Evolutionary conservation across 2,888 invertebrate species (phyloP), one percentile per base, ranked within the genome.

Genomic region (Rhimphoctona megacephalus): DNA sequence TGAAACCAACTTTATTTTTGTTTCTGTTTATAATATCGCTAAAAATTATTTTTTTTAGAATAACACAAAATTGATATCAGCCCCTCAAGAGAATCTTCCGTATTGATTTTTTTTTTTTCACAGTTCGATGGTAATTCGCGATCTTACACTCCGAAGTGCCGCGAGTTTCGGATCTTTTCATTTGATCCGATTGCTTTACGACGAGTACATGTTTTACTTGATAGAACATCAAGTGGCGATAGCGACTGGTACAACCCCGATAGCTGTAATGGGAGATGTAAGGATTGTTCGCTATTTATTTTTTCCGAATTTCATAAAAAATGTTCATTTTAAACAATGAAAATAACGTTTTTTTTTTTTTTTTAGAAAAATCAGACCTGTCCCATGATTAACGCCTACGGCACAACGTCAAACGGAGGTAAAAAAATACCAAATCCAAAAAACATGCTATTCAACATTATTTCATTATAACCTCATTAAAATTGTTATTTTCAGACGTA

Each of bases 111-210:
- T 8, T 49, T 36, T 74, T 79, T 81, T 77, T 77, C 79, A 43
- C 94, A 98, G 99, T 94, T 99, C 99, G 82, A 98, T 99, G 97
- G 98, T 99, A 84, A 99, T 99, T 91, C 96, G 99, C 72, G 99
- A 99, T 95, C 96, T 99, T 89, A 99, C 99, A 67, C 95, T 99
- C 88, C 95, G 98, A 90, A 99, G 99, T 86, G 99, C 99, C 57
- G 98, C 99, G 33, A 99, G 99, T 94, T 99, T 99, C 95, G 99
- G 99, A 78, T 99, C 99, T 89, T 99, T 99, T 95, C 99, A 99
- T 95, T 96, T 99, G 90, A 98, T 99, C 92, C 97, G 99, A 69
- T 96, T 99, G 92, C 96, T 99, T 84, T 99, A 99, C 94, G 99
- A 99, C 95, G 99, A 99, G 95, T 99, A 99, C 95, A 99, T 99